phyloP scores from a whole-genome alignment of 2,888 invertebrate species.

The Auanema sp. region DNA sequence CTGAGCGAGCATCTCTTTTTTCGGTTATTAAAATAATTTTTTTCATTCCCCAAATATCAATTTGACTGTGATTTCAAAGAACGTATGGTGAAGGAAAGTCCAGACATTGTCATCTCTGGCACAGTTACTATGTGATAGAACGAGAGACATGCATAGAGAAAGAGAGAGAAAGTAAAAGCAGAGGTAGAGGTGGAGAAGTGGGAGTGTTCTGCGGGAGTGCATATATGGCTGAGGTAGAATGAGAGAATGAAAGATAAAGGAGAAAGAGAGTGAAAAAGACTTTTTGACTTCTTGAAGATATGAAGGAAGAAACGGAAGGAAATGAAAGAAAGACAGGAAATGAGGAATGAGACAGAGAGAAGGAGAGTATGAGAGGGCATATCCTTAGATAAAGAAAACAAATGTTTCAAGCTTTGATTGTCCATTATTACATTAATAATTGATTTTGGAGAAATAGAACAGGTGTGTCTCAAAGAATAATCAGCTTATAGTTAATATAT shows the following conservation, averaged over 20 bases:
- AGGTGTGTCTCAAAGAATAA: too few species aligned
- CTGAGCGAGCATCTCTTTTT: too few species aligned
- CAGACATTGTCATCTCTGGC: background rate
- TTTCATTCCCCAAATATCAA: too few species aligned
- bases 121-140: background rate
- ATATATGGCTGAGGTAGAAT: too few species aligned
- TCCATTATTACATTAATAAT: too few species aligned
- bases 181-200: slow-evolving; percentile 12
- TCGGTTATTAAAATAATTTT: too few species aligned
- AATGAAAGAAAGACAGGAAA: background rate
- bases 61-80: too few species aligned
- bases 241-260: background rate
- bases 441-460: too few species aligned
- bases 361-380: slow-evolving; percentile 5
- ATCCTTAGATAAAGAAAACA: slow-evolving; percentile 5
- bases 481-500: too few species aligned
- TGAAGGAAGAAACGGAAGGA: background rate
- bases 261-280: slow-evolving; percentile 15
- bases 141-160: slow-evolving; percentile 1
- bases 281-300: slow-evolving; percentile 6
- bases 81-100: too few species aligned
- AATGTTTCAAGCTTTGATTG: background rate
- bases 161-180: too few species aligned
- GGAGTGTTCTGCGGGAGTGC: slow-evolving; percentile 1
- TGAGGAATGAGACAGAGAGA: slow-evolving; percentile 4